Evolutionary conservation across 2,113 vertebrate genomes (phyloP).

Genomic region (Gymnobelideus leadbeateri): DNA sequence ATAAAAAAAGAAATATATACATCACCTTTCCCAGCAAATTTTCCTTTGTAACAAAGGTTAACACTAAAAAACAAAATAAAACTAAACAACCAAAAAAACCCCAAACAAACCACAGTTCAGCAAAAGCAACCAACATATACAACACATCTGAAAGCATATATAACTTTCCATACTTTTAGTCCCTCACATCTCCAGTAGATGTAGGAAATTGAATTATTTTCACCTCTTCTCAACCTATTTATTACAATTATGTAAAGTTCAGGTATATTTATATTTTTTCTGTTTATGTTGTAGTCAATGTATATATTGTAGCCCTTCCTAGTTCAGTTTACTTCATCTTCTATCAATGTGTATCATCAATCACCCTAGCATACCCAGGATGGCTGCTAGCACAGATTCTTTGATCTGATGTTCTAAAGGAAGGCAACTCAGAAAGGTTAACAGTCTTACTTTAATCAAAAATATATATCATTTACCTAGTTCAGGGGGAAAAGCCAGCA

Average conservation of each 20-base stretch:
- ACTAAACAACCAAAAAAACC: no score
- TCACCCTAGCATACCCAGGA: no score
- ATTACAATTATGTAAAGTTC: constrained; percentile 1
- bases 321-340: background rate
- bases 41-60: background rate
- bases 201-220: background rate
- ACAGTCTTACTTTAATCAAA: no score
- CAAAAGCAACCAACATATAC: background rate
- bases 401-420: no score
- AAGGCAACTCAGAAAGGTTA: no score
- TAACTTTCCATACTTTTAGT: background rate
- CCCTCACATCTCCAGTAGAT: background rate
- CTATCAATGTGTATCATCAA: background rate
- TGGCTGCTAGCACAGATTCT: no score
- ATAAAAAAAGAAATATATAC: background rate
- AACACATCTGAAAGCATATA: background rate
- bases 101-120: background rate
- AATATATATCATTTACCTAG: no score
- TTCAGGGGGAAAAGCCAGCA: no score
- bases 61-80: background rate
- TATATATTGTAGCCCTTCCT: background rate
- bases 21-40: background rate
- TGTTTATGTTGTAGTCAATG: background rate
- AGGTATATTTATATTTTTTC: background rate
- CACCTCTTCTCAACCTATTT: background rate